phyloP scores from a whole-genome alignment of 2,888 invertebrate species.

The Romanomermis culicivorax region DNA sequence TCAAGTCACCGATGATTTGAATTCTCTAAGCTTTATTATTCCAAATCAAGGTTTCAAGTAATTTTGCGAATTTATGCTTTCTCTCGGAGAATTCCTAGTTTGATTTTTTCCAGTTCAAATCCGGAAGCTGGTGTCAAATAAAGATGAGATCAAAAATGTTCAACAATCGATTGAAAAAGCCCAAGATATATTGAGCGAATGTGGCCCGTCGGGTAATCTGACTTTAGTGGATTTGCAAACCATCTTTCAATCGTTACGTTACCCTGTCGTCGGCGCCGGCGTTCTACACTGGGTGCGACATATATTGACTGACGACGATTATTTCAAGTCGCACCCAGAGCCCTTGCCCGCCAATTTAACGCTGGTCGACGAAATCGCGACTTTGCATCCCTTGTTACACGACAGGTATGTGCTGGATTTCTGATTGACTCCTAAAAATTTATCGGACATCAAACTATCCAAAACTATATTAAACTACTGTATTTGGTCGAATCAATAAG shows the following conservation, averaged over 20 bases:
- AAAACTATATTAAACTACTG: no score
- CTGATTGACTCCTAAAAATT: no score
- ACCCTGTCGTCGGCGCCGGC: slow-evolving; percentile 80
- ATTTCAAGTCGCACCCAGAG: slow-evolving; percentile 85
- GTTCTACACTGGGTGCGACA: slow-evolving; percentile 82
- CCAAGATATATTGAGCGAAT: slow-evolving; percentile 64
- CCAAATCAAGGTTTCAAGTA: no score
- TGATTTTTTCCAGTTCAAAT: slow-evolving; percentile 6
- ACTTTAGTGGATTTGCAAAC: slow-evolving; percentile 63
- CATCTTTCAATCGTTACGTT: slow-evolving; percentile 44
- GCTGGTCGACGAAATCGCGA: slow-evolving; percentile 81
- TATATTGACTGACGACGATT: slow-evolving; percentile 78
- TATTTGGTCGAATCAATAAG: no score
- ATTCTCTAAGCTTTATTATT: no score
- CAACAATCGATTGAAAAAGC: slow-evolving; percentile 79
- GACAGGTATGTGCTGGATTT: slow-evolving; percentile 35
- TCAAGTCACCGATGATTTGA: no score
- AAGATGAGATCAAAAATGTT: slow-evolving; percentile 75
- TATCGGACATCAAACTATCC: no score
- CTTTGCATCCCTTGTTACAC: slow-evolving; percentile 67
- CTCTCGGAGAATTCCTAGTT: no score
- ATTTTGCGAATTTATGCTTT: no score
- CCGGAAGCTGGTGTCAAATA: slow-evolving; percentile 36
- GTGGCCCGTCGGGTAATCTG: slow-evolving; percentile 74
- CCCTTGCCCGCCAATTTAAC: slow-evolving; percentile 81